Evolutionary conservation across 2,113 vertebrate species (phyloP), one percentile per base, ranked within the genome.

Genomic region (Toxostoma redivivum): DNA sequence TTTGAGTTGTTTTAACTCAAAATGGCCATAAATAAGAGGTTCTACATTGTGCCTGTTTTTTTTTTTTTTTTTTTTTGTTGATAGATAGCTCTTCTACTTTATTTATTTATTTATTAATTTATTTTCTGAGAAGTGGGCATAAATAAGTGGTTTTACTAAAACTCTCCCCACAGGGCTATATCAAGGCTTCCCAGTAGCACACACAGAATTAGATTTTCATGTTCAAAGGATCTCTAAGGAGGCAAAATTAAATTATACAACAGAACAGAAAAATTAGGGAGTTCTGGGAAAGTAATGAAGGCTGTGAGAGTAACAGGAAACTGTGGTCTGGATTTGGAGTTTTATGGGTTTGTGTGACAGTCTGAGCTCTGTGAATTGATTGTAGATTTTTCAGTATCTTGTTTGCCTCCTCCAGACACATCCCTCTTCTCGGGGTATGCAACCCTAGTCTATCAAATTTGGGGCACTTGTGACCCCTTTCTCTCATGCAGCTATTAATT

Each of bases 151-250:
- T 69, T 92, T 88, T 66, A 58, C 71, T 92, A 86, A 92, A 93
- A 57, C 30, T 91, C 33, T 90, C 61, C 92, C 86, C 70, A 78
- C 60, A 66, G 94, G 60, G 51, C 80, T 96, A 56, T 93, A 88
- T 94, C 72, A 88, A 81, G 86, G 60, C 72, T 95, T 95, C 81
- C 82, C 88, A 95, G 72, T 62, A 95, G 91, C 60, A 44, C 23
- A 78, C 15, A 67, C 33, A 81, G 56, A 96, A 94, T 96, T 96
- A 96, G 95, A 97, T 96, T 96, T 94, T 86, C 69, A 25, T 27
- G 35, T 83, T 88, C 50, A 47, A 84, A 90, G 86, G 38, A 78
- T 83, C 72, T 88, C 72, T 80, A 35, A 94, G 86, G 86, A 96
- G 35, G 64, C 30, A 88, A 95, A 95, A 96, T 97, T 86, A 84